Conservation (phyloP, 2,797 vertebrate species). For the Podargus strigoides region DNA sequence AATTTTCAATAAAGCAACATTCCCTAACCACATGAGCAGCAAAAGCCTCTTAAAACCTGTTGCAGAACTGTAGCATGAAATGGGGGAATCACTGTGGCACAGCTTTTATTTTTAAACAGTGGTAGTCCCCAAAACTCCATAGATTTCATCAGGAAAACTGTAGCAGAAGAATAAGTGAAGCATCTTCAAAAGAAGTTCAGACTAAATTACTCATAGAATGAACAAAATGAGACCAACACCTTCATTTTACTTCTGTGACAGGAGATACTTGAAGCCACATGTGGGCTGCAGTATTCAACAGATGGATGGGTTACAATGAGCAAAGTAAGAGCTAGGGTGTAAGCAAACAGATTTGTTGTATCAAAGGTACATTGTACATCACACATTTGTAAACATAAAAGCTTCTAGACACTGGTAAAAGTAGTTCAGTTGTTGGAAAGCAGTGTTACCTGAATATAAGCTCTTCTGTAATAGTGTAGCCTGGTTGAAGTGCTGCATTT, state of each 20-base stretch:
- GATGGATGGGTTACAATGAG: not conserved
- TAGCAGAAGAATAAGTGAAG: not conserved
- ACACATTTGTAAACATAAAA: accelerated
- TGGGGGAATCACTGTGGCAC: accelerated
- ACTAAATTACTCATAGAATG: not conserved
- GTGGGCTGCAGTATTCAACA: not conserved
- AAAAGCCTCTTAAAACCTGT: not conserved
- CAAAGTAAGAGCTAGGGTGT: no score
- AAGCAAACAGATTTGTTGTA: not conserved
- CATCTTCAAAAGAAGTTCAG: not conserved
- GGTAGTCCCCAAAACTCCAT: not conserved
- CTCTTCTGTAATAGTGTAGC: accelerated
- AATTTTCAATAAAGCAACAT: not conserved
- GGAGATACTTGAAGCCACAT: not conserved
- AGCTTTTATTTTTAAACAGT: not conserved
- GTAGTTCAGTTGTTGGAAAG: not conserved
- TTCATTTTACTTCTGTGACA: not conserved
- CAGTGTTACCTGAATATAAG: no score
- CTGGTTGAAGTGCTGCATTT: not conserved
- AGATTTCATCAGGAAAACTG: not conserved
- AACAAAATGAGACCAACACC: not conserved
- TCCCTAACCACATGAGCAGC: not conserved
- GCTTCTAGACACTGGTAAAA: not conserved
- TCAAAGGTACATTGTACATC: no score
- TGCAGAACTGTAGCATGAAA: not conserved